Evolutionary conservation across 2,797 vertebrate genomes (phyloP), one percentile per base, ranked within the genome.

Genomic region (Podargus strigoides): DNA sequence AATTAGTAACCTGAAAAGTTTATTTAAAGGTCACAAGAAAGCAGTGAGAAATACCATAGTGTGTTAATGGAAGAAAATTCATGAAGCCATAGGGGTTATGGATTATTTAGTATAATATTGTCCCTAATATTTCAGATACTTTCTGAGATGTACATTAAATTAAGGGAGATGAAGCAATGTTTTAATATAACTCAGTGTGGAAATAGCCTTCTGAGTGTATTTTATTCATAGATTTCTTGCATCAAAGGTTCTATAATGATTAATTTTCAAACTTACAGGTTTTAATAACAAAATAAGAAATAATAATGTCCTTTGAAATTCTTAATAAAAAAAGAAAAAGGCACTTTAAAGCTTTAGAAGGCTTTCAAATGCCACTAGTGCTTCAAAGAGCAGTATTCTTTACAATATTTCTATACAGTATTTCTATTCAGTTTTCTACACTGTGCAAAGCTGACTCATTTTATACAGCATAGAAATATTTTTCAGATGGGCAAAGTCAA

Each of bases 241-340:
- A 84, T 85, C 85, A 95, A 89, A 97, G 69, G 62, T 89, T 66
- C n/a, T 24, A 12, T 9, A 84, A 90, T 66, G 86, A 88, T 80
- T 89, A 68, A 55, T 89, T 80, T 63, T 95, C 79, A 70, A 63
- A 87, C 50, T 63, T 85, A 14, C 34, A 75, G 88, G 78, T 91
- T 92, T 95, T 84, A 92, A 80, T 77, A 85, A 81, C 74, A 91
- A 94, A 96, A 90, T 52, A 85, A 76, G 94, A 94, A 94, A 89
- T 91, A 93, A 91, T 74, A 85, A 85, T 10, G 7, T 63, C 44
- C 70, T 89, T 84, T 84, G 87, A 87, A 95, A 89, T 87, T 77
- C 63, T 87, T 75, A 62, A 90, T 82, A 64, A 95, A 80, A 86
- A 53, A 24, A 36, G 50, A 80, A 86, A 53, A 24, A 36, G 50